phyloP scores from a whole-genome alignment of 2,113 vertebrate genomes.

The Numenius arquata region DNA sequence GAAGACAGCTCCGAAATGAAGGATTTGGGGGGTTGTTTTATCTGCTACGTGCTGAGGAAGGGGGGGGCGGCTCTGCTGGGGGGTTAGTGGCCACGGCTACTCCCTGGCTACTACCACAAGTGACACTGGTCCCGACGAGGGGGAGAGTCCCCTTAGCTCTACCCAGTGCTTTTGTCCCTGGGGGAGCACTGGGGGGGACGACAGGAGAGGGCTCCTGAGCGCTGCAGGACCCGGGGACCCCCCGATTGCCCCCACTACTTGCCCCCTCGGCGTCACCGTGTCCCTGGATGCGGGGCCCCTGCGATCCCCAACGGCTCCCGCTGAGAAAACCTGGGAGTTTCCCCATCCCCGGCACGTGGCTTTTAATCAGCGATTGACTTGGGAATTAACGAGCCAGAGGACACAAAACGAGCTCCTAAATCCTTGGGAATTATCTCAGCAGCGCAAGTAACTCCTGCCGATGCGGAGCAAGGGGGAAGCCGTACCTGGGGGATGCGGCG shows the following conservation, averaged over 20 bases:
- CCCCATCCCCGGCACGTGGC: neutral
- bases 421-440: neutral
- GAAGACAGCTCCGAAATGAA: neutral
- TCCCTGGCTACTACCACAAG: no score
- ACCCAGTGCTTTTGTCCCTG: neutral
- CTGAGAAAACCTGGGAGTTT: neutral
- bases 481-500: neutral
- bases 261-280: no score
- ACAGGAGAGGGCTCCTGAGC: neutral
- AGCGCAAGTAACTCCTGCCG: neutral
- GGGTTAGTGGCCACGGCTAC: neutral
- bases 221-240: neutral
- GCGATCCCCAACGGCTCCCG: neutral
- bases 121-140: neutral
- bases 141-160: neutral
- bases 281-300: fast-evolving
- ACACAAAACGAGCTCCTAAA: neutral
- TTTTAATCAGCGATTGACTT: neutral
- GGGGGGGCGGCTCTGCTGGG: neutral
- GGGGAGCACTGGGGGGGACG: neutral
- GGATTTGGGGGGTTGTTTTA: neutral
- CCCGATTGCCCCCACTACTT: neutral
- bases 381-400: neutral
- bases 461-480: neutral
- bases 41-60: neutral